Base-by-base conservation (phyloP, 2,888 invertebrate species). In the Erannis defoliaria region DNA sequence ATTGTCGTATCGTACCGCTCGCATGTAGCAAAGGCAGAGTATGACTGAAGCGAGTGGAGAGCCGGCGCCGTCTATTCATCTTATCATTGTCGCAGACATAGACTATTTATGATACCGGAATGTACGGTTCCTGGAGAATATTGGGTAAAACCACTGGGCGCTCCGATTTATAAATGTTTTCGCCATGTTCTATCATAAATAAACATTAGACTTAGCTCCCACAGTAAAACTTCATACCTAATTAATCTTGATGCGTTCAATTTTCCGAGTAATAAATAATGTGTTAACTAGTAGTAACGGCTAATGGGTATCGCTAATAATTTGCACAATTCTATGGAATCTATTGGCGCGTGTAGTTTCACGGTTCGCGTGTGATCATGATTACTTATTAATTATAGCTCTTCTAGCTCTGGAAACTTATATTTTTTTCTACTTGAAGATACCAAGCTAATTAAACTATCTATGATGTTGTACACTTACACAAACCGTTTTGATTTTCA, bases 401-500 rank as follows among this genome's bases (percentile, higher is more conserved):
- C 16, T 33, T 31, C 10, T 31, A 18, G 9, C 26, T 29, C 18
- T 19, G n/a, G 19, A n/a, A 46, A 33, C 16, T 43, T 5, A 46
- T 31, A 19, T 46, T 46, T 18, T 14, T n/a, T 14, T n/a, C 12
- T 33, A 5, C 12, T 31, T 10, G 12, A 12, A 10, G 5, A 16
- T 54, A 19, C 2, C 14, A 16, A 26, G 19, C 45, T 2, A 23
- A 10, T 29, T 42, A 31, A 23, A 10, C 26, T 42, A 31, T 26
- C 10, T 23, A 16, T 29, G 29, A 16, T 37, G 23, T 5, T 35
- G 5, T 23, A 33, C 31, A 48, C 3, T 40, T 29, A 40, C 19
- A 40, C 18, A 19, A 51, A 29, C 29, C 8, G n/a, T 51, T 40
- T 49, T 38, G 14, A 46, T 61, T 85, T 85, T 43, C 86, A 94